A percentile compares a stretch with the other conserved stretches of the same genome.
Evolutionary conservation across 37 sponge, comb jelly and placozoan genomes (phyloP).

Genomic region (Halisarca cf. caerulea): DNA sequence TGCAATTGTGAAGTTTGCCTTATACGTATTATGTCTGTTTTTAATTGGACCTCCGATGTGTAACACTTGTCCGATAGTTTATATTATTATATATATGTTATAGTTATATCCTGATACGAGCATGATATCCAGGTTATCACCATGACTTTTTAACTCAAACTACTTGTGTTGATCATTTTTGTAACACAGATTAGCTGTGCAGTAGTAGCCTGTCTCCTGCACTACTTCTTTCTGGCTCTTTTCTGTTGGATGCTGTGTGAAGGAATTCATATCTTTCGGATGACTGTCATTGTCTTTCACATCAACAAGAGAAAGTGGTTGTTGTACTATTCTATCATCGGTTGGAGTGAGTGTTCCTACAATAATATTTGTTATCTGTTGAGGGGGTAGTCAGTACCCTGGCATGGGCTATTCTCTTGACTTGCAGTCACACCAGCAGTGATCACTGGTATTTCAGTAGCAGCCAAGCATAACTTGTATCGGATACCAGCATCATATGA

Average conservation of each 20-base stretch:
- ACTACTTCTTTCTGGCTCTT: conserved; percentile 18
- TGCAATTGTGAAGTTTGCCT: no score
- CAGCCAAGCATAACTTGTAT: background rate
- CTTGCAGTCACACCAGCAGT: background rate
- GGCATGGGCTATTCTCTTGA: no score
- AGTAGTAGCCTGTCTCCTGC: background rate
- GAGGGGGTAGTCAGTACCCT: no score
- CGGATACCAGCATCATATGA: background rate
- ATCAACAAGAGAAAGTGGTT: conserved; percentile 9
- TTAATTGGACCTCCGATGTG: no score
- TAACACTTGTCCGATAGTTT: no score
- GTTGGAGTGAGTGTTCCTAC: background rate
- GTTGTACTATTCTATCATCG: background rate
- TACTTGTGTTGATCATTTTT: no score
- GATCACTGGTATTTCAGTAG: background rate
- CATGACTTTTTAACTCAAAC: no score
- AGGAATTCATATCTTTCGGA: background rate
- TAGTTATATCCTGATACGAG: no score
- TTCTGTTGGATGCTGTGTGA: conserved; percentile 22
- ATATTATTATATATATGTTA: background rate
- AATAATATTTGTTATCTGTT: background rate
- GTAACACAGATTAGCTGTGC: background rate
- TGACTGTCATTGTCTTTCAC: background rate
- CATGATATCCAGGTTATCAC: no score
- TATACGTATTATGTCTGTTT: no score